Evolutionary conservation across 1,140 invertebrate genomes (phyloP).

Genomic region (Drosophila paulistorum): DNA sequence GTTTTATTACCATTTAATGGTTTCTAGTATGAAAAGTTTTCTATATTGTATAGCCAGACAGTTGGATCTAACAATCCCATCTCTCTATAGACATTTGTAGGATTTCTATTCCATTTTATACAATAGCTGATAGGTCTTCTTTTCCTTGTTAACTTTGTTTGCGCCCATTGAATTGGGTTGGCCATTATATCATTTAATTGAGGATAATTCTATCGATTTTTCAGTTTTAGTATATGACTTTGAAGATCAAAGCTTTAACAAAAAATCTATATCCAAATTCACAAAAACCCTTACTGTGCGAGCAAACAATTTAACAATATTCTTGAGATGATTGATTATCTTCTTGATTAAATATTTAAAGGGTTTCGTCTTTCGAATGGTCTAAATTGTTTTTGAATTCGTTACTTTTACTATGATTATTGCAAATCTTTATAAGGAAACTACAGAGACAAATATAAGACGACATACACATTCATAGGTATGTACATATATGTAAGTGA

Average conservation of each 20-base stretch:
- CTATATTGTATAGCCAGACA: neutral
- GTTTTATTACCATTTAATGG: constrained; percentile 22
- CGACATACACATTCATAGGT: too few species aligned
- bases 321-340: too few species aligned
- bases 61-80: constrained; percentile 8
- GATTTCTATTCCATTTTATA: constrained; percentile 2
- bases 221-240: too few species aligned
- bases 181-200: neutral
- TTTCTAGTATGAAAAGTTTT: constrained; percentile 6
- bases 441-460: neutral
- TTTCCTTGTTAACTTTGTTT: neutral
- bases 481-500: neutral
- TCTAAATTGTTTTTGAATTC: too few species aligned
- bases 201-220: neutral
- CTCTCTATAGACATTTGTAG: constrained; percentile 6
- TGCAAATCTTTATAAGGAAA: neutral
- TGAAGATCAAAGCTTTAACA: too few species aligned
- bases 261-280: too few species aligned
- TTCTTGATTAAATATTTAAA: too few species aligned
- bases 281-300: too few species aligned
- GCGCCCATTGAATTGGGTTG: neutral
- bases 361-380: too few species aligned
- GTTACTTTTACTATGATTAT: neutral
- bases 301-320: too few species aligned
- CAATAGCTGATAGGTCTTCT: neutral